Conservation (phyloP, 2,888 invertebrate species). For the Nematopogon swammerdamellus region DNA sequence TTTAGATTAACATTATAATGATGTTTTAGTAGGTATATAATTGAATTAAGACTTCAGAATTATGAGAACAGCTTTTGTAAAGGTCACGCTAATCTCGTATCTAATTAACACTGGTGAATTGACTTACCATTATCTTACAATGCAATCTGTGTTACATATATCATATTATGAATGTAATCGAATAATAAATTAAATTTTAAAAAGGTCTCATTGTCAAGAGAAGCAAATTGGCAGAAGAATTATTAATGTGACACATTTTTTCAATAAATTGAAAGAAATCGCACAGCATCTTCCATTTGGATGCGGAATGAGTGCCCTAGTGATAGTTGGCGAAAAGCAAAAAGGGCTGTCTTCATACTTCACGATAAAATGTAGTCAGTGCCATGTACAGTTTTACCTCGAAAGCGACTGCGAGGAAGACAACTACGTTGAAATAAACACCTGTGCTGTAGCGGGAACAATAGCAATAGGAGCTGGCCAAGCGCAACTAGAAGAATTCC, state of each 20-base stretch:
- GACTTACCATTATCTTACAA: no score
- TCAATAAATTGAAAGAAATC: background rate
- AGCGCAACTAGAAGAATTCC: conserved; percentile 11
- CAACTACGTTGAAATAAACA: conserved; percentile 9
- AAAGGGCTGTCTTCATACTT: background rate
- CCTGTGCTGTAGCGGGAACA: conserved; percentile 9
- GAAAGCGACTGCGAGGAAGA: background rate
- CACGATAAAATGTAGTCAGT: conserved; percentile 1
- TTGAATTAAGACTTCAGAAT: no score
- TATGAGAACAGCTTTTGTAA: no score
- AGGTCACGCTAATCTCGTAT: no score
- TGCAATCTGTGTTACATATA: no score
- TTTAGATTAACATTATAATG: no score
- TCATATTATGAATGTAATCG: no score
- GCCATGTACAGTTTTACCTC: background rate
- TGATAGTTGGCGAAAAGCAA: conserved; percentile 1
- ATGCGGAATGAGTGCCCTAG: background rate
- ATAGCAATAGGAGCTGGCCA: conserved; percentile 11
- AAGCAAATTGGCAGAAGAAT: conserved; percentile 1
- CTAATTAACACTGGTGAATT: no score
- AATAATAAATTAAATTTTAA: no score
- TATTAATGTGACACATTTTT: background rate
- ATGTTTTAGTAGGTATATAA: no score
- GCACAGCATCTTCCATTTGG: background rate
- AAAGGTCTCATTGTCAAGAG: no score